Evolutionary conservation across 2,797 vertebrate genomes (phyloP), one percentile per base, ranked within the genome.

Genomic region (Cirrhinus molitorella): DNA sequence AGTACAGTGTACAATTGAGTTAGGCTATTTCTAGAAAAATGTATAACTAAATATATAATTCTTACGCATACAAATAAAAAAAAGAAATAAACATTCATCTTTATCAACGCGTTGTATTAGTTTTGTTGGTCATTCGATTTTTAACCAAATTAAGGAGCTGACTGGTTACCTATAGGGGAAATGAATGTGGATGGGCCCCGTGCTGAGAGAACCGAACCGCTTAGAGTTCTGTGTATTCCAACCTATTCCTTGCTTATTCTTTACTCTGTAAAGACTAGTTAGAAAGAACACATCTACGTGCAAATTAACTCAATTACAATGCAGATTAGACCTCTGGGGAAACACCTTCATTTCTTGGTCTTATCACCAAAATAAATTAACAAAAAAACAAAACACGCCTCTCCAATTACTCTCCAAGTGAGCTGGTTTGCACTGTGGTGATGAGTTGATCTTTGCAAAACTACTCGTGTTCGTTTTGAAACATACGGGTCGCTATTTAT

Each of bases 221-320:
- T 77, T 51, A 47, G 66, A 80, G 31, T 53, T 82, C 55, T 85
- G 92, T 87, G 90, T 89, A 90, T 93, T 92, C 86, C 89, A 85
- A 85, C 83, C 40, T 83, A 84, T 85, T 66, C 45, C 28, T 74
- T 34, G 84, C 71, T 76, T 65, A 85, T 78, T 67, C 85, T 87
- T 88, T 25, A 84, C 87, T 51, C 89, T 70, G 85, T 85, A 74
- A 70, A 87, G 90, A 90, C 85, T 88, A 75, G 73, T 89, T 85
- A 84, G 89, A 91, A 89, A 87, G 86, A 67, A 77, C 86, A 91
- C 89, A 91, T 91, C 90, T 91, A 88, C 76, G 91, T 94, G 94
- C 92, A 95, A 95, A 95, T 94, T 89, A 93, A 94, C 90, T 90
- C 92, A 90, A 94, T 94, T 94, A 93, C 92, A 94, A 94, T 95